Percentiles rank a stretch among this genome's conserved stretches.
These are phyloP conservation scores for Craterocephalus amniculus DNA, from an alignment of 2,797 vertebrate species.

Conservation along the genomic window DNA sequence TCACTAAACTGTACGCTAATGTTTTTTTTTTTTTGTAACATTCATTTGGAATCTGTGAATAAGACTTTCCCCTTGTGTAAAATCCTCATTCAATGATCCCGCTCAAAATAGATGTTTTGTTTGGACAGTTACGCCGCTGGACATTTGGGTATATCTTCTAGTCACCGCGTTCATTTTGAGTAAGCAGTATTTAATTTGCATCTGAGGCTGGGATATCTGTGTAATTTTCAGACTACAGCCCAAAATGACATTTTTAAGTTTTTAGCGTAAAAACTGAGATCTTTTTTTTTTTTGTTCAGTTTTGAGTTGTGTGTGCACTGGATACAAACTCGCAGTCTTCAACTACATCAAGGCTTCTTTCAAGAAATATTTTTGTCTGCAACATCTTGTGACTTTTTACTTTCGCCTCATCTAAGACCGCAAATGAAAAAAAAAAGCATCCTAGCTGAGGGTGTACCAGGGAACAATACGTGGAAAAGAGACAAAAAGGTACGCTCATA, in stretches of 20 bases:
- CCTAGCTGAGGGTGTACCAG: constrained; percentile 20
- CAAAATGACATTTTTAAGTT: constrained; percentile 50
- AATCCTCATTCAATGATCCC: constrained; percentile 61
- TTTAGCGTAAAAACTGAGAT: constrained; percentile 31
- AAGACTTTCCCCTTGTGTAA: constrained; percentile 72
- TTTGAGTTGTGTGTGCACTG: neutral
- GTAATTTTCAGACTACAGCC: constrained; percentile 61
- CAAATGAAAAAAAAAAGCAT: constrained; percentile 24
- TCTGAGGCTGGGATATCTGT: constrained; percentile 61
- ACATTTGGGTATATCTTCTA: constrained; percentile 56
- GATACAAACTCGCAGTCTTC: constrained; percentile 11
- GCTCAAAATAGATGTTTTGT: constrained; percentile 72
- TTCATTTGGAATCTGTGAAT: constrained; percentile 71
- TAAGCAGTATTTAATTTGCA: constrained; percentile 74
- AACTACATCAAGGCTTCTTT: constrained; percentile 22
- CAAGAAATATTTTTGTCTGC: constrained; percentile 32
- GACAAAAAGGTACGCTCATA: constrained; percentile 72
- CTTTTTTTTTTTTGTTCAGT: constrained; percentile 19
- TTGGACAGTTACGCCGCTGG: constrained; percentile 61
- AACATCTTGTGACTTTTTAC: constrained; percentile 36
- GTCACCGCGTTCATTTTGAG: constrained; percentile 55
- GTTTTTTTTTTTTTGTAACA: constrained; percentile 66
- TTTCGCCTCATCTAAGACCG: constrained; percentile 12
- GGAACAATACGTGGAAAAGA: constrained; percentile 39
- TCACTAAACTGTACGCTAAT: constrained; percentile 65